phyloP scores from a whole-genome alignment of 2,797 vertebrate species.

The Perodicticus potto region DNA sequence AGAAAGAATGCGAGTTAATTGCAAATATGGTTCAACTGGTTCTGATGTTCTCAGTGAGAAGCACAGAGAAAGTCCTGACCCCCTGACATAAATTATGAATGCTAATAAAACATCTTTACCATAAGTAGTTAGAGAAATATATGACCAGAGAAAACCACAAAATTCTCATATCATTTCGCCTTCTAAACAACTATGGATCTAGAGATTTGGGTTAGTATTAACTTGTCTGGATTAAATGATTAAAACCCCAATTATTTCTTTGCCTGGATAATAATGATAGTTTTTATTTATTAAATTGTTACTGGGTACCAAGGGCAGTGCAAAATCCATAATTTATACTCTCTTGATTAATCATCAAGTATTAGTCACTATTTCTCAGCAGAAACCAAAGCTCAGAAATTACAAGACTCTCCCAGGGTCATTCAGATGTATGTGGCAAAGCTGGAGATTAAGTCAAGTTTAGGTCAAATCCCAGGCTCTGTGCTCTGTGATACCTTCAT shows the following conservation, averaged over 20 bases:
- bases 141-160: neutral
- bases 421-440: neutral
- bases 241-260: neutral
- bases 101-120: neutral
- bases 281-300: constrained; percentile 11
- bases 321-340: neutral
- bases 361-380: constrained; percentile 4
- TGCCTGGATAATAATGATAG: neutral
- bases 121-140: neutral
- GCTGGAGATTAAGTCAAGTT: neutral
- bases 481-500: constrained; percentile 20
- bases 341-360: neutral
- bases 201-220: neutral
- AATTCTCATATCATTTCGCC: neutral
- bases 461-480: neutral
- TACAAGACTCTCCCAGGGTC: constrained; percentile 67
- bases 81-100: neutral
- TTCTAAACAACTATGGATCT: neutral
- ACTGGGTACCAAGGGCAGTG: neutral
- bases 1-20: neutral
- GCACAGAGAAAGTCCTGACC: neutral
- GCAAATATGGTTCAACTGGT: neutral
- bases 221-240: neutral
- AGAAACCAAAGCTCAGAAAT: neutral
- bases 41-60: neutral